Conservation (phyloP, 2,888 invertebrate genomes). For the Hydroisotoma schaefferi region DNA sequence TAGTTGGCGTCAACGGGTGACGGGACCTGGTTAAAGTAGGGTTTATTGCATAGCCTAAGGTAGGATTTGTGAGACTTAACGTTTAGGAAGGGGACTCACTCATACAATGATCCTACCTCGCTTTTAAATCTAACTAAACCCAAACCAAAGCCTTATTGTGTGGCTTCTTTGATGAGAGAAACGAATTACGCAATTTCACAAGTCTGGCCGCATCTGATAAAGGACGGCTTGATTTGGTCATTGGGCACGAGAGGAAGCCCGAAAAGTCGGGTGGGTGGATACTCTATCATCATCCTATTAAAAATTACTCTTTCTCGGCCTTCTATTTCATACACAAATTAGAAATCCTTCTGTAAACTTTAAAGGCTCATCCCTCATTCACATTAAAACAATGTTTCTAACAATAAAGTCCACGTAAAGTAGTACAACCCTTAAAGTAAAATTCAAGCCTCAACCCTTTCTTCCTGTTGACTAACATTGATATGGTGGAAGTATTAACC, state of each 20-base stretch:
- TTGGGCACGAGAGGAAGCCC: slow-evolving; percentile 15
- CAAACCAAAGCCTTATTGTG: slow-evolving; percentile 3
- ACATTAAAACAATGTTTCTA: no score
- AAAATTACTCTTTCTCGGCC: slow-evolving; percentile 12
- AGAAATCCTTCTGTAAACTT: no score
- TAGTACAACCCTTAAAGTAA: no score
- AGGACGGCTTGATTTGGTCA: slow-evolving; percentile 18
- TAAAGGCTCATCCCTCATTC: no score
- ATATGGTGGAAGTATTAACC: no score
- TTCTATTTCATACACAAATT: not conserved
- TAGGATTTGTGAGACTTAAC: slow-evolving; percentile 9
- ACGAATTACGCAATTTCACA: slow-evolving; percentile 19
- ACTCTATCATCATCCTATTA: slow-evolving; percentile 20
- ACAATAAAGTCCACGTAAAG: no score
- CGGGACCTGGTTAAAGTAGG: slow-evolving; percentile 8
- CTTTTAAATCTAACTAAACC: no score
- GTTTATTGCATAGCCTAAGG: slow-evolving; percentile 11
- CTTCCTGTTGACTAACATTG: no score
- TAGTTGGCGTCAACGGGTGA: slow-evolving; percentile 3
- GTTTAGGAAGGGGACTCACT: slow-evolving; percentile 3
- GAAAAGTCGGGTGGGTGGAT: slow-evolving; percentile 13
- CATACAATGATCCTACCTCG: no score
- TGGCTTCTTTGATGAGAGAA: slow-evolving; percentile 11
- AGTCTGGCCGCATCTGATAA: slow-evolving; percentile 10
- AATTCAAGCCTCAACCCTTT: no score